These are phyloP conservation scores for Aphelinus certus DNA, from an alignment of 1,140 invertebrate species.

Conservation along the genomic window DNA sequence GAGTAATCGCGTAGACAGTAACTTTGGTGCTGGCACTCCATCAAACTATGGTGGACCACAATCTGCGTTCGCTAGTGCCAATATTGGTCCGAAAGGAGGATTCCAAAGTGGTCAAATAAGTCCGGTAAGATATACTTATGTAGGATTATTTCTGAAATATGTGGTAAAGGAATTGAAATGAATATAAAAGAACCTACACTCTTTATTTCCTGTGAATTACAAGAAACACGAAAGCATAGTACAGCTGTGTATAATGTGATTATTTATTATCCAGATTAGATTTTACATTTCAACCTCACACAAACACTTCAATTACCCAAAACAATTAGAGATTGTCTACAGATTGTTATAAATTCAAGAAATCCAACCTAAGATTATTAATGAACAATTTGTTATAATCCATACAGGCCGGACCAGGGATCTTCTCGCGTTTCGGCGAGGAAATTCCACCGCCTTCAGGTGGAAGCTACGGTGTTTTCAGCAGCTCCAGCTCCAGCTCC, in stretches of 20 bases:
- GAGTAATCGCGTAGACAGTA: conserved; percentile 30
- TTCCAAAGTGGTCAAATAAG: conserved; percentile 50
- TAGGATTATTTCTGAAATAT: too few species aligned
- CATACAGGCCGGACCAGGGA: conserved; percentile 67
- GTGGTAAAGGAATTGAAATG: too few species aligned
- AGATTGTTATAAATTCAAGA: background rate
- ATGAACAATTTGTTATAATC: background rate
- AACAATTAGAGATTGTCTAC: too few species aligned
- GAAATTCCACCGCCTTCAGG: conserved; percentile 55
- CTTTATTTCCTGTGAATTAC: too few species aligned
- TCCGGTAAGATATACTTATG: conserved; percentile 48
- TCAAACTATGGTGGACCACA: conserved; percentile 4
- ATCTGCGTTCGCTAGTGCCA: conserved; percentile 41
- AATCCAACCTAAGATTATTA: background rate
- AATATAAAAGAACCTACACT: too few species aligned
- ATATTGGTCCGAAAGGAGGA: conserved; percentile 54
- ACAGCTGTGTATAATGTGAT: too few species aligned
- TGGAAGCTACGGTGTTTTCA: conserved; percentile 69
- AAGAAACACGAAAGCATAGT: too few species aligned
- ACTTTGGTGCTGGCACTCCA: conserved; percentile 6
- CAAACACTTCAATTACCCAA: too few species aligned
- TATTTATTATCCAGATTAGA: too few species aligned
- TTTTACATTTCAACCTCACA: too few species aligned
- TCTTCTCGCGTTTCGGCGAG: conserved; percentile 68
- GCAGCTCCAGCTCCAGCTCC: conserved; percentile 70